Evolutionary conservation across 2,113 vertebrate species (phyloP).

Genomic region (Sprattus sprattus): DNA sequence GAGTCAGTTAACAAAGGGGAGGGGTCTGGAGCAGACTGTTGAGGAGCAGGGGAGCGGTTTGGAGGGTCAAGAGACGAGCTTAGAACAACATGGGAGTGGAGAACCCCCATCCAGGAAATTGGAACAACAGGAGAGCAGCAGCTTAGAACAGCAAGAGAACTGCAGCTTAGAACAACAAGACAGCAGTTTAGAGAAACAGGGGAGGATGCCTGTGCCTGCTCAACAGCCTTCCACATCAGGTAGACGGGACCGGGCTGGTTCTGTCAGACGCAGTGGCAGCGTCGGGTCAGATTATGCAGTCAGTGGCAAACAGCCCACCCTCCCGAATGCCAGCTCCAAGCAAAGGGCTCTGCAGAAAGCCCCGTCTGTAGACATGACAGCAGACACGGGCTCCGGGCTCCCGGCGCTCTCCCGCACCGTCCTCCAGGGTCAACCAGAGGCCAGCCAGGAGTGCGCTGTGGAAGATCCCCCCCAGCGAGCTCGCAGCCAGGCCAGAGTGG

Average conservation of each 20-base stretch:
- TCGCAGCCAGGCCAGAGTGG: constrained; percentile 61
- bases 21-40: not conserved
- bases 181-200: not conserved
- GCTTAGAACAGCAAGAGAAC: not conserved
- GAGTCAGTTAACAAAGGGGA: not conserved
- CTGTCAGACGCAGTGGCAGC: not conserved
- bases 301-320: not conserved
- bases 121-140: not conserved
- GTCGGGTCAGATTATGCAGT: constrained; percentile 12
- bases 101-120: not conserved
- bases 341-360: constrained; percentile 33
- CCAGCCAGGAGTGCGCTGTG: constrained; percentile 54
- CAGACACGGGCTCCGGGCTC: constrained; percentile 48
- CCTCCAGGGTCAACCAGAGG: constrained; percentile 58
- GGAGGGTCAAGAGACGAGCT: not conserved
- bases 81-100: not conserved
- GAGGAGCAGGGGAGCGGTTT: not conserved
- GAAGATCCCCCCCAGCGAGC: constrained; percentile 47
- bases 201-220: not conserved
- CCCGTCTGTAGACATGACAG: constrained; percentile 36
- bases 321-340: constrained; percentile 22
- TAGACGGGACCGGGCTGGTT: not conserved
- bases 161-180: not conserved
- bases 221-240: constrained; percentile 7
- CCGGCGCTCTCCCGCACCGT: constrained; percentile 46